These are phyloP conservation scores for Cephalopachus bancanus DNA, from an alignment of 2,797 vertebrate species.

Conservation along the genomic window DNA sequence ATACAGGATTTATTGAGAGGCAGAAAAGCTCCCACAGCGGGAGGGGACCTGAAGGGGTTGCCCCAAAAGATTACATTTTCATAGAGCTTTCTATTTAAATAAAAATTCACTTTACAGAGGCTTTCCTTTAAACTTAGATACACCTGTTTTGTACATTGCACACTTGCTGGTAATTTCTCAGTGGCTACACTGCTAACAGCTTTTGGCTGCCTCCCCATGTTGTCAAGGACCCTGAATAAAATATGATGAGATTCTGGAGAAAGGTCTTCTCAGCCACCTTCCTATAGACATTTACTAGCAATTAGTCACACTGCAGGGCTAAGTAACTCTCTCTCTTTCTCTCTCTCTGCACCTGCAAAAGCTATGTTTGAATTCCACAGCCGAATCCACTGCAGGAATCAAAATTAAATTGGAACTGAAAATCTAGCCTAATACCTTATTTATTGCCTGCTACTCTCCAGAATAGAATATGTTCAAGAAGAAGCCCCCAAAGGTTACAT, in stretches of 20 bases:
- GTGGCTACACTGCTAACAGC: accelerated
- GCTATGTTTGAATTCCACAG: background rate
- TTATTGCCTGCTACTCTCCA: conserved; percentile 62
- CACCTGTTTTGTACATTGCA: background rate
- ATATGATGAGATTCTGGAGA: no score
- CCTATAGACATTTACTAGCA: background rate
- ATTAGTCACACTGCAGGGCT: conserved; percentile 2
- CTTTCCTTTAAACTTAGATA: background rate
- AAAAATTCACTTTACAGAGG: background rate
- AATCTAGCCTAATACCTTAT: conserved; percentile 61
- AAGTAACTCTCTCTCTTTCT: background rate
- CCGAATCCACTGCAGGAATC: background rate
- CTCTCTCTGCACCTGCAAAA: conserved; percentile 18
- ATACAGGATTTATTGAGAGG: no score
- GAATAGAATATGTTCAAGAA: background rate
- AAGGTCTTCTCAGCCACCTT: background rate
- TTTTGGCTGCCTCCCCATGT: background rate
- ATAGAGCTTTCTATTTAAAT: background rate
- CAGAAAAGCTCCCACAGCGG: no score
- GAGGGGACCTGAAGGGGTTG: no score
- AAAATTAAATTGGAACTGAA: conserved; percentile 63
- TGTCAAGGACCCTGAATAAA: background rate
- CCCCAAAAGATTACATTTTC: background rate
- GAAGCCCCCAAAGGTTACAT: background rate
- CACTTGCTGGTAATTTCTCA: background rate